These are phyloP conservation scores for Typhlomys cinereus DNA, from an alignment of 2,113 vertebrate genomes.

Conservation along the genomic window DNA sequence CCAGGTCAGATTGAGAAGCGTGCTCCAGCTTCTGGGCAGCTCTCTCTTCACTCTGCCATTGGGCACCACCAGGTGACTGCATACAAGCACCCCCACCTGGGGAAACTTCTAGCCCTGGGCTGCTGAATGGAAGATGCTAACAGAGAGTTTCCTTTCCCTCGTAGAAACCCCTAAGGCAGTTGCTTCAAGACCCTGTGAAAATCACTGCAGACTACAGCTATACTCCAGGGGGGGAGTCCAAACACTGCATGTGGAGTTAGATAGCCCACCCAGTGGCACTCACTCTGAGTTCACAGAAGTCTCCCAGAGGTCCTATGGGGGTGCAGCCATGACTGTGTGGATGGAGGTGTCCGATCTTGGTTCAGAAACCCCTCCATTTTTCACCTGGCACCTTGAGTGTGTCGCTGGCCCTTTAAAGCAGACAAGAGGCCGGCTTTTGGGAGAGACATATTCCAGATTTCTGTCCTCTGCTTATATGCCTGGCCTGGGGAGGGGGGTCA, in stretches of 20 bases:
- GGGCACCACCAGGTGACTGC: neutral
- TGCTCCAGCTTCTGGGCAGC: neutral
- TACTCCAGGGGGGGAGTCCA: fast-evolving
- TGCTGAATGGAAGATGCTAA: neutral
- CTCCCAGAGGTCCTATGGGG: neutral
- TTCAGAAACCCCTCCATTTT: neutral
- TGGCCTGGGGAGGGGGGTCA: constrained; percentile 42
- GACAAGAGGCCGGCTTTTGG: constrained; percentile 58
- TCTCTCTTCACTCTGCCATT: neutral
- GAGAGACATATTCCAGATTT: constrained; percentile 57
- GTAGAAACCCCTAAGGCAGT: neutral
- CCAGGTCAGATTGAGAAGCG: neutral
- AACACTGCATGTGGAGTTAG: neutral
- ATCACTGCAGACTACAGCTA: neutral
- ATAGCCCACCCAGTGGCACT: neutral
- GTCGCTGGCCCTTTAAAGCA: constrained; percentile 76
- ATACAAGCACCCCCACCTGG: neutral
- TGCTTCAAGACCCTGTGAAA: neutral
- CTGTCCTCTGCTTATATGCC: constrained; percentile 63
- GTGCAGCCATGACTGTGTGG: neutral
- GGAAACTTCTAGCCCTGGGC: neutral
- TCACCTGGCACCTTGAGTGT: neutral
- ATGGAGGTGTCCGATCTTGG: neutral
- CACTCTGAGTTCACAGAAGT: neutral
- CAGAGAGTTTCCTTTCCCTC: neutral